Percentiles rank a stretch among this genome's conserved stretches.
Evolutionary conservation across 2,888 invertebrate genomes (phyloP).

Genomic region (Pelosia muscerda): DNA sequence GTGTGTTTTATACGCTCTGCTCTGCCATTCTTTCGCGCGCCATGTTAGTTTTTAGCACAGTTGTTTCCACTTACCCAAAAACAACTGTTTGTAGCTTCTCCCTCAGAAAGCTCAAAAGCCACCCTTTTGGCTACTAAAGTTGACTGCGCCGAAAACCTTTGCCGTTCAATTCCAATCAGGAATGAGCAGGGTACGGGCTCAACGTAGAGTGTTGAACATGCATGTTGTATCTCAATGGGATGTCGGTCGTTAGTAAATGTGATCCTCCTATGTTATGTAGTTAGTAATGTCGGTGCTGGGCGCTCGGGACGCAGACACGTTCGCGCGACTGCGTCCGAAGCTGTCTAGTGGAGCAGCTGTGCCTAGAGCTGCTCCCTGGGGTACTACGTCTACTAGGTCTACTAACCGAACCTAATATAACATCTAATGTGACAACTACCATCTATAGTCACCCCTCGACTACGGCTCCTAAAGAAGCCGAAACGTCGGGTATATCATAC

Average conservation of each 20-base stretch:
- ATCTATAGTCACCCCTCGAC: too few species aligned
- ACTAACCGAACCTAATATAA: too few species aligned
- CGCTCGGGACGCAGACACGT: not conserved
- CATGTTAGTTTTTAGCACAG: not conserved
- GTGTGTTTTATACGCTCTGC: not conserved
- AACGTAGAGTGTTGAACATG: not conserved
- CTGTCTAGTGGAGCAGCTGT: not conserved
- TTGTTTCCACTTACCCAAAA: not conserved
- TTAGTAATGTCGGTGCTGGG: not conserved
- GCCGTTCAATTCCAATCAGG: not conserved
- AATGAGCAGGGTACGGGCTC: not conserved
- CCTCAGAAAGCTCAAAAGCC: not conserved
- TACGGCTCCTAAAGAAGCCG: too few species aligned
- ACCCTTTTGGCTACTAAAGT: not conserved
- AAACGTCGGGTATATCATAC: too few species aligned
- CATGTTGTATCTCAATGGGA: slow-evolving; percentile 7
- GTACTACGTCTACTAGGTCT: too few species aligned
- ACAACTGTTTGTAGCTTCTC: not conserved
- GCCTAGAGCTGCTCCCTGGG: too few species aligned
- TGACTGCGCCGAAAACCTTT: not conserved
- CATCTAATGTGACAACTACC: too few species aligned
- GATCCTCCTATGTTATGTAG: slow-evolving; percentile 2
- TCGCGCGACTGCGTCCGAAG: not conserved
- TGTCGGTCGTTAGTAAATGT: not conserved
- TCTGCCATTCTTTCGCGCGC: not conserved